Base-by-base conservation (phyloP, 2,888 invertebrate species). In the Agriotes lineatus region DNA sequence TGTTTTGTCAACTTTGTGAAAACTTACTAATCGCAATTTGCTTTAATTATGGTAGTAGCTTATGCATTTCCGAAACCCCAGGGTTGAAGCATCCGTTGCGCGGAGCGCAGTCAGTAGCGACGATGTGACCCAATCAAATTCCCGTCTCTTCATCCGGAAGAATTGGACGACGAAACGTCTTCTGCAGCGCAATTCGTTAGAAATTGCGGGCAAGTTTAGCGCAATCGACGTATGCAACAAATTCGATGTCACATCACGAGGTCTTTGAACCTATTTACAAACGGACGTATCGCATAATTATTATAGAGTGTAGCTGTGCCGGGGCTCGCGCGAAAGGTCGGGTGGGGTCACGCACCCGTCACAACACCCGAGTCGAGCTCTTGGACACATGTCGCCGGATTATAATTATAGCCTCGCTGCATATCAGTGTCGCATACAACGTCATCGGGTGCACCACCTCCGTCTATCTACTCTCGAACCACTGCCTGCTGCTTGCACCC, bases 241-340 rank as follows among this genome's bases (percentile, higher is more conserved):
- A 56, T 57, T 14, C 30, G 44, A 63, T 64, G 64, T 64, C 44
- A 42, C 33, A 61, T 56, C 52, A 54, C 56, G 56, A 65, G 76
- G 75, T 75, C 75, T 76, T 76, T 75, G 75, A 76, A 75, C 75
- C 42, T 73, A 74, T 73, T 75, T 71, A 74, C 72, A 74, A 75
- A 71, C 72, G 74, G 74, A 75, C 75, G 73, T 74, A 76, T 76
- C 76, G 76, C 74, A 72, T 74, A 75, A 75, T 76, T 76, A 76
- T 76, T 76, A 73, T 68, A 70, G 69, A 69, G 58, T 56, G 39
- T 39, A 22, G 37, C 61, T 39, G 50, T 63, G 56, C 25, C 63
- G 54, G 61, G 63, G 56, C 50, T 57, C 64, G 65, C 59, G 68
- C 70, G 68, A 7, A 67, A 67, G 68, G 70, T 66, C 60, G 60